Base-by-base conservation (phyloP, 2,797 vertebrate genomes). In the Podarcis siculus region DNA sequence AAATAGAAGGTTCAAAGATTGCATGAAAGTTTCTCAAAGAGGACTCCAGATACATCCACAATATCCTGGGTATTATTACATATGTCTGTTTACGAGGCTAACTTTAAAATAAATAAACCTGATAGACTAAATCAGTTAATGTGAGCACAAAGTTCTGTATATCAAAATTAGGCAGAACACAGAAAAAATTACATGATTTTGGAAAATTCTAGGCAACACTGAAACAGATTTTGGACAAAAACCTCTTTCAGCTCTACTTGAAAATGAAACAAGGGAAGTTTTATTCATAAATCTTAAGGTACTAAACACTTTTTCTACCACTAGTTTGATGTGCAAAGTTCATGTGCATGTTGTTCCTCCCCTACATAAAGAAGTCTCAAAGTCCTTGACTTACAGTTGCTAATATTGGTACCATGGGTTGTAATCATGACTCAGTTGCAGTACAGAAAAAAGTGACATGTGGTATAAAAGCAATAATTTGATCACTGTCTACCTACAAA, bases 401-500 rank as follows among this genome's bases (percentile, higher is more conserved):
- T 32, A 77, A 0, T 89, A 86, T 83, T 66, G 88, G 1, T 7
- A 79, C 66, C 87, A 45, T 45, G 81, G 89, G 89, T 90, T 92
- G 75, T 23, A 92, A 85, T n/a, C 39, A 58, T 93, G 49, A 73
- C 92, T 93, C 58, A 93, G 69, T 91, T 86, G 89, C 84, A 87
- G 32, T 73, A 86, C 82, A 89, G 86, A 76, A 3, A 93, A 90
- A 87, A 93, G 89, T 94, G 91, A 92, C 90, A 39, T 79, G 12
- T 69, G 42, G 35, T 88, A 72, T 49, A 85, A 80, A 23, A 90
- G 85, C 76, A 92, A 9, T 94, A 90, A 91, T 93, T 92, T 76
- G 82, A 27, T 75, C 87, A 8, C 1, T 87, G 89, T 91, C 91
- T 91, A 82, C 85, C 87, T 87, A 92, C 87, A 93, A 94, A 94